These are phyloP conservation scores for Protobothrops mucrosquamatus DNA, from an alignment of 2,113 vertebrate species.

Conservation along the genomic window DNA sequence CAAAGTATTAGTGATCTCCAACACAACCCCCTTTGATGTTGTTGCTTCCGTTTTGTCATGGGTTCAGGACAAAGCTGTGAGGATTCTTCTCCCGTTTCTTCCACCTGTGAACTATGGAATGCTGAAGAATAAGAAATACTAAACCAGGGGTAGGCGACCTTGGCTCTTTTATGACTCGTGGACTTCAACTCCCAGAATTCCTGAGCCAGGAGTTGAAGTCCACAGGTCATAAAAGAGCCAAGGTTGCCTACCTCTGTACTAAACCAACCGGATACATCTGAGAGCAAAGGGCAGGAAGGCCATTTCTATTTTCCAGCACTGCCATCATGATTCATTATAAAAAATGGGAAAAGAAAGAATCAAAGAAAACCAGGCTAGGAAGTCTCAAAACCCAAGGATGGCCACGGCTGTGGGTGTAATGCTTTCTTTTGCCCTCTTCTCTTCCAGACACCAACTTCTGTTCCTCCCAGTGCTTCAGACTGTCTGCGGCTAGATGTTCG, in stretches of 20 bases:
- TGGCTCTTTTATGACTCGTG: no score
- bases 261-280: conserved; percentile 50
- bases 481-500: conserved; percentile 90
- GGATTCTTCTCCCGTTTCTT: background rate
- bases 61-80: conserved; percentile 22
- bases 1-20: background rate
- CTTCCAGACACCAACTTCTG: conserved; percentile 66
- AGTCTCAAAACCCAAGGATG: conserved; percentile 56
- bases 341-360: conserved; percentile 68
- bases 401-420: conserved; percentile 66
- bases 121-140: conserved; percentile 33
- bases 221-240: no score
- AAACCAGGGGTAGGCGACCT: conserved; percentile 30
- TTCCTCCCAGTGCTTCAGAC: conserved; percentile 70
- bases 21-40: conserved; percentile 16
- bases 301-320: conserved; percentile 51
- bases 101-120: conserved; percentile 23
- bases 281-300: background rate
- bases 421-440: conserved; percentile 17
- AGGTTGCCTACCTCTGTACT: background rate
- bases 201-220: no score
- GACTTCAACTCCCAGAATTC: no score
- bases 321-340: conserved; percentile 69
- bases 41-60: conserved; percentile 2
- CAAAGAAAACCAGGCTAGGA: conserved; percentile 66